A percentile compares a stretch with the other conserved stretches of the same genome.
phyloP scores from a whole-genome alignment of 1,140 invertebrate species.

The Pachyrhynchus sulphureomaculatus region DNA sequence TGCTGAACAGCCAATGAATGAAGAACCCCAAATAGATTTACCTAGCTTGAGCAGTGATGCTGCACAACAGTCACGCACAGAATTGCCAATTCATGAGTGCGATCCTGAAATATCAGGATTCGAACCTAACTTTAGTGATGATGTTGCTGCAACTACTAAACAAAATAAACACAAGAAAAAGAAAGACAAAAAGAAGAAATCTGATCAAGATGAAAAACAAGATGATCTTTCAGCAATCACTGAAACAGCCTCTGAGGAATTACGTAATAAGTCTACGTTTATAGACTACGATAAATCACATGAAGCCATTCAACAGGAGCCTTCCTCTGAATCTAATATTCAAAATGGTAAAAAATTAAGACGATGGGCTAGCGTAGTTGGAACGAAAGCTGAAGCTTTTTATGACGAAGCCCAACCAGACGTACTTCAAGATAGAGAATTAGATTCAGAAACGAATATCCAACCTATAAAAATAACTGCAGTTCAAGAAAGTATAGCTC shows the following conservation, averaged over 20 bases:
- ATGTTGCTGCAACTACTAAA: background rate
- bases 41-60: too few species aligned
- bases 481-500: too few species aligned
- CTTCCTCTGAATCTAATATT: background rate
- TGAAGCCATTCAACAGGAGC: background rate
- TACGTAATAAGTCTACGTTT: background rate
- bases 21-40: too few species aligned
- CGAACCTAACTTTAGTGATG: too few species aligned
- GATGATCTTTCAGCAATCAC: background rate
- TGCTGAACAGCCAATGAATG: too few species aligned
- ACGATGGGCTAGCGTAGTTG: slow-evolving; percentile 12
- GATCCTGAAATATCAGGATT: too few species aligned
- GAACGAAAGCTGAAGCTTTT: background rate
- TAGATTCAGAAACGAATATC: too few species aligned
- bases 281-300: background rate
- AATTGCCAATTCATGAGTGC: too few species aligned
- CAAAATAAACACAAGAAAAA: background rate
- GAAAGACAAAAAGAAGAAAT: background rate
- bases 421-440: too few species aligned
- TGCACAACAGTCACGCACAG: too few species aligned
- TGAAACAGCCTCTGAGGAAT: background rate
- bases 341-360: background rate
- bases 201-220: background rate
- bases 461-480: too few species aligned
- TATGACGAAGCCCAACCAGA: too few species aligned